Conservation (phyloP, 2,888 invertebrate genomes). For the Dynastes hyllus region DNA sequence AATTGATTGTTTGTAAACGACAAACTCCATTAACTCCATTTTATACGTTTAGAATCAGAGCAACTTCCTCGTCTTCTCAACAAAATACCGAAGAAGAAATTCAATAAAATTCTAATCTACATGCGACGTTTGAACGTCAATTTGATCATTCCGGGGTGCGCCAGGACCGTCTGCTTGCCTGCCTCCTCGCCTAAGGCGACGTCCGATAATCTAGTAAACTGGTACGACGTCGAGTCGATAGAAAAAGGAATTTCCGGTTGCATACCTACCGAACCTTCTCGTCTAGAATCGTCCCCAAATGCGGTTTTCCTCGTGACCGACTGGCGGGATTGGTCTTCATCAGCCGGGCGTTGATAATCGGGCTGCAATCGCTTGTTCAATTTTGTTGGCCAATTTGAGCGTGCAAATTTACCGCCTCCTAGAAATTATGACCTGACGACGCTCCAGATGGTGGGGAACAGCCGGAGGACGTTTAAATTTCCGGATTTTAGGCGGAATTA, state of each 20-base stretch:
- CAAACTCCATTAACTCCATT: neutral
- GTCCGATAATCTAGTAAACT: conserved; percentile 33
- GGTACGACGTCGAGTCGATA: neutral
- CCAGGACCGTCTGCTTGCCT: neutral
- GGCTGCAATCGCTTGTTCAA: neutral
- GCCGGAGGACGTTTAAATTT: conserved; percentile 6
- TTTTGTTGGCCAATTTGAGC: conserved; percentile 20
- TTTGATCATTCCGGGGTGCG: neutral
- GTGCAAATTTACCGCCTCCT: conserved; percentile 6
- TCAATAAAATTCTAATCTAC: conserved; percentile 20
- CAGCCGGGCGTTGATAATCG: conserved; percentile 9
- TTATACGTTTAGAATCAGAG: neutral
- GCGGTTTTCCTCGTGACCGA: conserved; percentile 17
- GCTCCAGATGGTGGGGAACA: neutral
- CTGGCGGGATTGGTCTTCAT: conserved; percentile 1
- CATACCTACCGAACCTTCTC: neutral
- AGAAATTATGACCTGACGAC: conserved; percentile 6
- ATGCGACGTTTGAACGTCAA: conserved; percentile 28
- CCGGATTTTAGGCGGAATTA: neutral
- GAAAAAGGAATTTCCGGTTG: neutral
- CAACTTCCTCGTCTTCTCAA: neutral
- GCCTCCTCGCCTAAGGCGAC: conserved; percentile 4
- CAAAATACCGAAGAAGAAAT: conserved; percentile 11
- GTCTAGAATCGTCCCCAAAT: neutral
- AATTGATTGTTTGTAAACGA: too few species aligned